These are phyloP conservation scores for Xenops minutus DNA, from an alignment of 2,797 vertebrate species.

Conservation along the genomic window DNA sequence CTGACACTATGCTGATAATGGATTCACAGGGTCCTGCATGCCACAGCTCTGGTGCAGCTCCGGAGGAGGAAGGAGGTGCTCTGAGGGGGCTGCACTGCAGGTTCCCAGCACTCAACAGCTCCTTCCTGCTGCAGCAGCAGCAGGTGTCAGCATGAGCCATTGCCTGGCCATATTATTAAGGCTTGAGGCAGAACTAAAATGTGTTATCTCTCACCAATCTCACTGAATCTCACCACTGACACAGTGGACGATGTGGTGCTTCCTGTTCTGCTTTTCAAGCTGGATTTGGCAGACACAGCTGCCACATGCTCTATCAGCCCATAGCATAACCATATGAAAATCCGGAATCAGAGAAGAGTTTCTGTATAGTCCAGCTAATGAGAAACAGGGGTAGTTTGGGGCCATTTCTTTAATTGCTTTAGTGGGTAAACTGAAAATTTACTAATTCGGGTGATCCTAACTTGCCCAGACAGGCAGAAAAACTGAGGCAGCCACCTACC, in stretches of 20 bases:
- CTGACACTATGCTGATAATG: background rate
- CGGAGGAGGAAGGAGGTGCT: background rate
- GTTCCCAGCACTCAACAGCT: fast-evolving
- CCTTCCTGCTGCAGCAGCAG: background rate
- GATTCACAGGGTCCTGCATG: background rate
- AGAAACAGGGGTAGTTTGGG: background rate
- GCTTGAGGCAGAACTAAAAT: background rate
- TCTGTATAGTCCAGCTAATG: background rate
- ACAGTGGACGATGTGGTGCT: background rate
- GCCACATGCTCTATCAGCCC: background rate
- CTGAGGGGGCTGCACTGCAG: background rate
- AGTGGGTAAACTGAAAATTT: background rate
- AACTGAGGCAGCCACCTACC: background rate
- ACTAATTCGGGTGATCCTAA: background rate
- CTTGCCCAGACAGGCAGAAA: background rate
- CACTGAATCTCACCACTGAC: background rate
- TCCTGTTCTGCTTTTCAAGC: background rate
- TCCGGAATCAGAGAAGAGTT: background rate
- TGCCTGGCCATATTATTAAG: background rate
- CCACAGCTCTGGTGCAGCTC: background rate
- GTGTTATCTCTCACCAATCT: background rate
- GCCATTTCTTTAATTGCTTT: background rate
- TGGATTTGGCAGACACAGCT: background rate
- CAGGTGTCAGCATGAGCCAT: fast-evolving
- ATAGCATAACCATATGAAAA: background rate